Conservation (phyloP, 2,113 vertebrate species). For the Ovis canadensis region DNA sequence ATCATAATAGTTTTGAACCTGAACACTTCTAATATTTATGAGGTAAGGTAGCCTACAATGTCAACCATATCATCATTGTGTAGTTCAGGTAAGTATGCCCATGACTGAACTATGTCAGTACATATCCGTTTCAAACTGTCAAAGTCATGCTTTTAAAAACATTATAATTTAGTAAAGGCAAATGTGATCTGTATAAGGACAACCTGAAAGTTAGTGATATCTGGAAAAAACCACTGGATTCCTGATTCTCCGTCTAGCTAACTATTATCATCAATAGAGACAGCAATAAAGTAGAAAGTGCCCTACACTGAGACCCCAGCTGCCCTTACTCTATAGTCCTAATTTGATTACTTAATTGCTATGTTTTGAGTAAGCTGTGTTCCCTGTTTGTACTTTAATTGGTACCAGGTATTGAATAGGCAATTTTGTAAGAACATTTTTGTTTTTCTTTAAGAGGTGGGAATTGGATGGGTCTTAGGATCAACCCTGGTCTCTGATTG, state of each 20-base stretch:
- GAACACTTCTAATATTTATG: neutral
- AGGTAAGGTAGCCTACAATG: neutral
- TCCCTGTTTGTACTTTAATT: neutral
- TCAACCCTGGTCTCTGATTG: neutral
- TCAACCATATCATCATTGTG: neutral
- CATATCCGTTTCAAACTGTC: neutral
- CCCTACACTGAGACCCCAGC: neutral
- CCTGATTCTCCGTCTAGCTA: neutral
- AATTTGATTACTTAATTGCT: neutral
- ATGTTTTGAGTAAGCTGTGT: neutral
- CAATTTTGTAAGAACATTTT: neutral
- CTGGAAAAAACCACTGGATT: neutral
- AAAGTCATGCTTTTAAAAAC: neutral
- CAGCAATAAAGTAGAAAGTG: neutral
- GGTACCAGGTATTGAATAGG: neutral
- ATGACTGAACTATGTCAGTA: neutral
- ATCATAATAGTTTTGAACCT: neutral
- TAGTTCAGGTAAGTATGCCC: neutral
- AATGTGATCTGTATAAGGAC: neutral
- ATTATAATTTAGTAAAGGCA: neutral
- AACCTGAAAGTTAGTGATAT: constrained; percentile 2
- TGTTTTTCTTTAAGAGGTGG: neutral
- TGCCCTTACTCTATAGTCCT: neutral
- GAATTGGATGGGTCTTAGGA: neutral
- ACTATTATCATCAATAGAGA: neutral